Evolutionary conservation across 2,888 invertebrate genomes (phyloP).

Genomic region (Allophyes oxyacanthae): DNA sequence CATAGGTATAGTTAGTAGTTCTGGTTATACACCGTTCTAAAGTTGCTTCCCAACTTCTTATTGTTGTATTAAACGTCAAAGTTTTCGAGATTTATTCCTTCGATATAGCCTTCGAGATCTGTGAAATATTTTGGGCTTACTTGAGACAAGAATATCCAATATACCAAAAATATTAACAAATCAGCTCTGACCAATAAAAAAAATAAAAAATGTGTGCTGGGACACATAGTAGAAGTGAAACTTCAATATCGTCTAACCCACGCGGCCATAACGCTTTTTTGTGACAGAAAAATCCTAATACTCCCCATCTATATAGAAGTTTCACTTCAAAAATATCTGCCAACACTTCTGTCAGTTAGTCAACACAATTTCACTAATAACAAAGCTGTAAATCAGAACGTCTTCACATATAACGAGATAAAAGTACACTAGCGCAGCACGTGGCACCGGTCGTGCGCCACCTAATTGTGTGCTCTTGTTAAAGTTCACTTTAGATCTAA

Average conservation of each 20-base stretch:
- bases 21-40: constrained; percentile 13
- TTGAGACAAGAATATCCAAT: too few relatives aligned
- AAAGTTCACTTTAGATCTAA: constrained; percentile 48
- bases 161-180: too few relatives aligned
- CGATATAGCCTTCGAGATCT: constrained; percentile 21
- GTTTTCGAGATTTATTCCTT: constrained; percentile 45
- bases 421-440: constrained; percentile 62
- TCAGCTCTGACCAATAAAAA: too few relatives aligned
- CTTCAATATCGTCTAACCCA: too few relatives aligned
- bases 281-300: too few relatives aligned
- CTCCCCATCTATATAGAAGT: too few relatives aligned
- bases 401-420: constrained; percentile 65
- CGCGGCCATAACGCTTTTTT: too few relatives aligned
- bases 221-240: too few relatives aligned
- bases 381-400: constrained; percentile 48
- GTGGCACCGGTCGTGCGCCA: constrained; percentile 51
- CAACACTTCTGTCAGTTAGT: too few relatives aligned
- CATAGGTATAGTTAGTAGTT: constrained; percentile 12
- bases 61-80: constrained; percentile 48
- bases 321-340: too few relatives aligned
- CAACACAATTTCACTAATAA: constrained; percentile 31
- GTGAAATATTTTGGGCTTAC: not conserved
- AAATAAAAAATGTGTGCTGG: too few relatives aligned
- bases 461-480: constrained; percentile 71
- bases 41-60: constrained; percentile 20